Evolutionary conservation across 2,797 vertebrate genomes (phyloP).

Genomic region (Atherinosoma microstoma): DNA sequence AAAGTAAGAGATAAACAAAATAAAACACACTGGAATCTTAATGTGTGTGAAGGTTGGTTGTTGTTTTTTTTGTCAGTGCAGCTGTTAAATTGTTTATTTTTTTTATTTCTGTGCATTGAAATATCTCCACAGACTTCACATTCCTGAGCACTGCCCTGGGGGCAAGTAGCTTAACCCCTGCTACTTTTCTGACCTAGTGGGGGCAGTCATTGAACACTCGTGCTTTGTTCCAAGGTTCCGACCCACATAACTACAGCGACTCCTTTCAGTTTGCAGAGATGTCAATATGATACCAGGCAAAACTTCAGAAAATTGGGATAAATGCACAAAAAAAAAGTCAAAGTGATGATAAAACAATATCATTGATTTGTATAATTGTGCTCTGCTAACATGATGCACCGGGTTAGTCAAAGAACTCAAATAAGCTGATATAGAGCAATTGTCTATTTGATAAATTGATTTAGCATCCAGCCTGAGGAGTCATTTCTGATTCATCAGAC

Average conservation of each 20-base stretch:
- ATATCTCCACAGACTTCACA: conserved; percentile 37
- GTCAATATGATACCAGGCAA: neutral
- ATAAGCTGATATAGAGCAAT: too few relatives aligned
- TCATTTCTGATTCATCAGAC: too few relatives aligned
- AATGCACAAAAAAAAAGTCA: neutral
- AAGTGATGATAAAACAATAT: too few relatives aligned
- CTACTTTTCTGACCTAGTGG: conserved; percentile 41
- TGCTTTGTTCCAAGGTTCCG: conserved; percentile 17
- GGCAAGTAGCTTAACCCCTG: conserved; percentile 51
- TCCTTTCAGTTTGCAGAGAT: neutral
- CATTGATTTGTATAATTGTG: too few relatives aligned
- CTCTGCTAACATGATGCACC: too few relatives aligned
- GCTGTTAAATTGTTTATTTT: too few relatives aligned
- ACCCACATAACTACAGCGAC: conserved; percentile 2
- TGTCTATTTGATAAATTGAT: too few relatives aligned
- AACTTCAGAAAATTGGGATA: neutral
- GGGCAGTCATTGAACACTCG: conserved; percentile 29
- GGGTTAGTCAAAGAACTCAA: neutral
- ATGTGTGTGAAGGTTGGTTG: neutral
- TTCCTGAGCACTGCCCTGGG: conserved; percentile 54
- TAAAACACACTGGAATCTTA: neutral
- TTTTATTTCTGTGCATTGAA: conserved; percentile 23
- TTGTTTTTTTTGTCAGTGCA: neutral
- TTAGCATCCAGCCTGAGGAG: too few relatives aligned
- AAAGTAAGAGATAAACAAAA: neutral